Evolutionary conservation across 2,888 invertebrate species (phyloP), one percentile per base, ranked within the genome.

Genomic region (Willowsia nigromaculata): DNA sequence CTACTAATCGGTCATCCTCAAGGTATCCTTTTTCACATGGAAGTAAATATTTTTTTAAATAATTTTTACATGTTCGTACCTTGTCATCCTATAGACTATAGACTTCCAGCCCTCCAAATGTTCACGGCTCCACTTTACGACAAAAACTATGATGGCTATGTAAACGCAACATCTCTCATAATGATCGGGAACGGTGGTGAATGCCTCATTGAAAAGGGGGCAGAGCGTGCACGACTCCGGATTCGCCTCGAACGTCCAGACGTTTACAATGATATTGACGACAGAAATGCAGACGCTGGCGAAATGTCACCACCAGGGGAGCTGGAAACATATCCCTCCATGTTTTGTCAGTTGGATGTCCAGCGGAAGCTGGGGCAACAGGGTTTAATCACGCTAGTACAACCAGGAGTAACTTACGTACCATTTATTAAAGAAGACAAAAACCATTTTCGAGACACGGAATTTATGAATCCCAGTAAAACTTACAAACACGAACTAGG

Each of bases 1-100:
- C 59, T 91, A 0, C 82, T 91, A 15, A 84, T 91, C 15, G 90
- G 90, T 9, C 81, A 90, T 30, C 71, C 84, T 0, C 25, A 81
- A 1, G 91, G n/a, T n/a, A n/a, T n/a, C n/a, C n/a, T n/a, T n/a
- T n/a, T n/a, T n/a, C n/a, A n/a, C n/a, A n/a, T n/a, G n/a, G n/a
- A n/a, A n/a, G n/a, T n/a, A n/a, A n/a, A n/a, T n/a, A n/a, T n/a
- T n/a, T n/a, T n/a, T n/a, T n/a, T n/a, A n/a, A n/a, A n/a, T n/a
- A n/a, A n/a, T n/a, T n/a, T n/a, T n/a, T n/a, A n/a, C n/a, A n/a
- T n/a, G n/a, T n/a, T n/a, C n/a, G n/a, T n/a, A n/a, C n/a, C n/a
- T n/a, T n/a, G 90, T 9, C 81, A 90, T 30, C 71, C 84, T 0
- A n/a, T 74, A 1, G 91, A 91, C 56, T 91, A 90, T 47, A 81